phyloP scores from a whole-genome alignment of 2,888 invertebrate genomes.

The Tetramorium bicarinatum region DNA sequence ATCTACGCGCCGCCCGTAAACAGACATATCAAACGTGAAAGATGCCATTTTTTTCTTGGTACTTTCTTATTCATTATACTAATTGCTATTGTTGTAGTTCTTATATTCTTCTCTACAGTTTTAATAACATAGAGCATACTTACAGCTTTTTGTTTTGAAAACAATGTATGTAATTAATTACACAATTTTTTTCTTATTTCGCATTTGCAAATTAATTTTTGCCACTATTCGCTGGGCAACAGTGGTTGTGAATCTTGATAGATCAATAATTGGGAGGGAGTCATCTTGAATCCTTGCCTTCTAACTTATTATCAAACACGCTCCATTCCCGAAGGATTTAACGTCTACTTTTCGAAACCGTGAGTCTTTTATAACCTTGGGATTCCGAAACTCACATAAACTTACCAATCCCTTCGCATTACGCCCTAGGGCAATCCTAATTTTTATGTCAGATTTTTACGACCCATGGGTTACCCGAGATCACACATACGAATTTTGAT shows the following conservation, averaged over 20 bases:
- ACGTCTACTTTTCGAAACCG: slow-evolving; percentile 60
- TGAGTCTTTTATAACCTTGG: slow-evolving; percentile 54
- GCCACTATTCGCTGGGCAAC: neutral
- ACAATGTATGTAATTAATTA: slow-evolving; percentile 19
- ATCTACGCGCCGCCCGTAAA: slow-evolving; percentile 21
- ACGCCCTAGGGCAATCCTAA: slow-evolving; percentile 68
- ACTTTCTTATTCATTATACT: slow-evolving; percentile 42
- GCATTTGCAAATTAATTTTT: slow-evolving; percentile 19
- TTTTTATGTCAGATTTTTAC: slow-evolving; percentile 73
- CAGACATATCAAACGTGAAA: slow-evolving; percentile 43
- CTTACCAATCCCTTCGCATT: slow-evolving; percentile 52
- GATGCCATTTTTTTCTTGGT: slow-evolving; percentile 14
- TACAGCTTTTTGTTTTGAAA: neutral
- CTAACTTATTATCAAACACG: slow-evolving; percentile 58
- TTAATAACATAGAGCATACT: neutral
- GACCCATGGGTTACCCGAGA: slow-evolving; percentile 54
- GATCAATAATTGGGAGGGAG: neutral
- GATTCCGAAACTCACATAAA: slow-evolving; percentile 66
- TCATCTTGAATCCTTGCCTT: neutral
- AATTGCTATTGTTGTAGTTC: slow-evolving; percentile 22
- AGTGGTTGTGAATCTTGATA: neutral
- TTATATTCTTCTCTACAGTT: neutral
- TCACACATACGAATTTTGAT: slow-evolving; percentile 43
- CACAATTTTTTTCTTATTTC: slow-evolving; percentile 1
- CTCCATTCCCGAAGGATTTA: slow-evolving; percentile 56